Evolutionary conservation across 1,140 invertebrate species (phyloP).

Genomic region (Globodera rostochiensis): DNA sequence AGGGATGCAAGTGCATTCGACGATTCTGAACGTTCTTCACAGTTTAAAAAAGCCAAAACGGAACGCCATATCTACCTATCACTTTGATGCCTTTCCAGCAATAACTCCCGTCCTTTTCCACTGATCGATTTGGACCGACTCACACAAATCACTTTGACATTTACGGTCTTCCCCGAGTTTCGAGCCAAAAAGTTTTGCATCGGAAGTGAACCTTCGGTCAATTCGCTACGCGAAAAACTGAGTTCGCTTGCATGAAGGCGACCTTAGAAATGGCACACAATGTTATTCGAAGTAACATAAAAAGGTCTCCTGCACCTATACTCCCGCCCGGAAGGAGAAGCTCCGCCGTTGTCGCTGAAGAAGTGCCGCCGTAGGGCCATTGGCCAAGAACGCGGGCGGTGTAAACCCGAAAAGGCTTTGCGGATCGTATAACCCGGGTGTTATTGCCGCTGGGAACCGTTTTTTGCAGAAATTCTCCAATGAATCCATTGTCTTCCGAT

Average conservation of each 20-base stretch:
- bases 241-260: constrained; percentile 56
- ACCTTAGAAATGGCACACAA: constrained; percentile 36
- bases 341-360: constrained; percentile 36
- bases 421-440: not conserved
- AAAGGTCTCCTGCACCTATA: constrained; percentile 32
- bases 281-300: constrained; percentile 2
- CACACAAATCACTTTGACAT: constrained; percentile 55
- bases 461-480: not conserved
- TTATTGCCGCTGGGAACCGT: not conserved
- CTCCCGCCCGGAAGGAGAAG: constrained; percentile 52
- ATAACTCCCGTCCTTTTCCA: constrained; percentile 27
- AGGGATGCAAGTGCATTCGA: constrained; percentile 41
- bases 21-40: constrained; percentile 29
- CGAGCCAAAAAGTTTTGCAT: constrained; percentile 46
- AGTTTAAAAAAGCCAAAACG: constrained; percentile 16
- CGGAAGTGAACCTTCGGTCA: constrained; percentile 32
- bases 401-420: constrained; percentile 58
- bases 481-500: constrained; percentile 5
- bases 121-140: constrained; percentile 36
- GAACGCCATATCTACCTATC: constrained; percentile 19
- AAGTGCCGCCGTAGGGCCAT: constrained; percentile 46
- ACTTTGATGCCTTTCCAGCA: constrained; percentile 35
- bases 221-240: constrained; percentile 20
- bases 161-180: constrained; percentile 48
- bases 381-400: constrained; percentile 48